Conservation (phyloP, 2,888 invertebrate genomes). For the Phorcus lineatus region DNA sequence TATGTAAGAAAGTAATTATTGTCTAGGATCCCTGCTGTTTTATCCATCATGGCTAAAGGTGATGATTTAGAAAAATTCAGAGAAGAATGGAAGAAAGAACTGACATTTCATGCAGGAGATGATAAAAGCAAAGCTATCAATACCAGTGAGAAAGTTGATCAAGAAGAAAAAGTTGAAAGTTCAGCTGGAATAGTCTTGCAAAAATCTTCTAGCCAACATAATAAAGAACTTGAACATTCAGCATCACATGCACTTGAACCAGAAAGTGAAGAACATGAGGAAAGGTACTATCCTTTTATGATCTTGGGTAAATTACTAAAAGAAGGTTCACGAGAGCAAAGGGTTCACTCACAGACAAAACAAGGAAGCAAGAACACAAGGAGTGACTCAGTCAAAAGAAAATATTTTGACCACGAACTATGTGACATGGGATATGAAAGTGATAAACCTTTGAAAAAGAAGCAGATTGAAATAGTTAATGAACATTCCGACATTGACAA, state of each 20-base stretch:
- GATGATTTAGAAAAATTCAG: conserved; percentile 53
- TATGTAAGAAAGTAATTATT: too few species aligned
- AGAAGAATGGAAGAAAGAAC: conserved; percentile 54
- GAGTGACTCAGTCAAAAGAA: conserved; percentile 22
- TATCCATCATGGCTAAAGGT: conserved; percentile 28
- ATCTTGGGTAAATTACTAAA: conserved; percentile 52
- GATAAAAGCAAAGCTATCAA: not conserved
- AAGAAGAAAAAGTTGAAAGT: not conserved
- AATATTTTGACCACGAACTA: conserved; percentile 26
- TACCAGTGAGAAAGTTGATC: not conserved
- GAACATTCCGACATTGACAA: conserved; percentile 1
- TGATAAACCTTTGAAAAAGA: not conserved
- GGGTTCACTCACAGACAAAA: too few species aligned
- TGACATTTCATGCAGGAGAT: not conserved
- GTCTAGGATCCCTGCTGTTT: not conserved
- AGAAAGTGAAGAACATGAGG: conserved; percentile 3
- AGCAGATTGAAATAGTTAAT: conserved; percentile 16
- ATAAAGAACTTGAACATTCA: not conserved
- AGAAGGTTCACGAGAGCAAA: conserved; percentile 8
- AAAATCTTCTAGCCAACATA: not conserved
- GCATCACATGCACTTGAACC: not conserved
- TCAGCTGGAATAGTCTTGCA: not conserved
- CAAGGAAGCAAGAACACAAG: too few species aligned
- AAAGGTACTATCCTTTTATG: conserved; percentile 53
- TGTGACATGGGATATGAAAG: too few species aligned